Percentiles rank a stretch among this genome's conserved stretches.
phyloP scores from a whole-genome alignment of 1,140 invertebrate genomes.

The Protaetia brevitarsis region DNA sequence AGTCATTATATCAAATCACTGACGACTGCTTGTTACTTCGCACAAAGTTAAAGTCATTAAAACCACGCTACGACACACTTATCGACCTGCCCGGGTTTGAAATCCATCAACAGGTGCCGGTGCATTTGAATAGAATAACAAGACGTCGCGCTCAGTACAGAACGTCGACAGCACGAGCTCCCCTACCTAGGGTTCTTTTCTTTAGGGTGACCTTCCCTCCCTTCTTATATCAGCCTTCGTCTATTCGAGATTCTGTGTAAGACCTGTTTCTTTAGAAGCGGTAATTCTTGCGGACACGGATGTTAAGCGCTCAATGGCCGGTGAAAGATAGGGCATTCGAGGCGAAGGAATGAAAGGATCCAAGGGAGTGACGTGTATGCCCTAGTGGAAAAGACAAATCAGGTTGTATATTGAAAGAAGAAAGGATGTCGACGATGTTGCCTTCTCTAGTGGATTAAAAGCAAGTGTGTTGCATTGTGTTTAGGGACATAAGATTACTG shows the following conservation, averaged over 20 bases:
- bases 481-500: constrained; percentile 6
- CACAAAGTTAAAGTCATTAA: neutral
- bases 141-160: neutral
- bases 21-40: neutral
- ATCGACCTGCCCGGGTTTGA: neutral
- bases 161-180: neutral
- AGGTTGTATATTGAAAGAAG: constrained; percentile 5
- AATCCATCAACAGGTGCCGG: constrained; percentile 13
- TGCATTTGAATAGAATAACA: constrained; percentile 6
- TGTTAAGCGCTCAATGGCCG: constrained; percentile 13
- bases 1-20: neutral
- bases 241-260: neutral
- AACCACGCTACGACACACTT: constrained; percentile 6
- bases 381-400: neutral
- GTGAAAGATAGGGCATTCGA: too few species aligned
- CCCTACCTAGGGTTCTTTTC: neutral
- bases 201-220: neutral
- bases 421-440: neutral
- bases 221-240: neutral
- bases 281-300: constrained; percentile 15
- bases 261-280: neutral
- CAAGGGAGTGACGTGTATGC: neutral
- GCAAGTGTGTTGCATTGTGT: neutral
- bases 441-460: neutral
- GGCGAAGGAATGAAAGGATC: neutral